phyloP scores from a whole-genome alignment of 1,140 invertebrate genomes.

The Delia radicum region DNA sequence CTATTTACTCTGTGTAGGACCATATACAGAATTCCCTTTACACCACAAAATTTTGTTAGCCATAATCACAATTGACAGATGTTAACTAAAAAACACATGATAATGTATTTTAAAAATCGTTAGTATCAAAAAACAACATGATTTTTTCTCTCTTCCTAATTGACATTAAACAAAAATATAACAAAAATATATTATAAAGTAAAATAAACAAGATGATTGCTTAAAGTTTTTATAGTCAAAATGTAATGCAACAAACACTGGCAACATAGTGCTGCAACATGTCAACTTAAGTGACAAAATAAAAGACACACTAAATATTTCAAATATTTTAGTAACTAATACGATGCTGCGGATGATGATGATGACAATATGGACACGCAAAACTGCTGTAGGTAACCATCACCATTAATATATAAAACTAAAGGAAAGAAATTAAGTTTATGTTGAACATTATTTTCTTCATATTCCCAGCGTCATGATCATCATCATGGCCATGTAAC shows the following conservation, averaged over 20 bases:
- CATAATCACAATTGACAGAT: slow-evolving; percentile 1
- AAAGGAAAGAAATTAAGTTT: too few species aligned
- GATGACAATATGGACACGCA: not conserved
- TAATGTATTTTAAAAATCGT: not conserved
- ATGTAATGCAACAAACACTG: not conserved
- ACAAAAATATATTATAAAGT: not conserved
- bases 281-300: not conserved
- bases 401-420: not conserved
- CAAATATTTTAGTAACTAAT: not conserved
- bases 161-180: not conserved
- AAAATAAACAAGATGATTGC: not conserved
- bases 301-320: not conserved
- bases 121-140: not conserved
- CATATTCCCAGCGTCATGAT: too few species aligned
- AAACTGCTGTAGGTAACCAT: not conserved
- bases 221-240: not conserved
- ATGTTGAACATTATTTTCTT: too few species aligned
- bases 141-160: too few species aligned
- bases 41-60: not conserved
- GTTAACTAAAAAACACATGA: not conserved
- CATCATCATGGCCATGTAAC: not conserved
- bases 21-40: not conserved
- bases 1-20: too few species aligned
- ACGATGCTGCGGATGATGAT: not conserved
- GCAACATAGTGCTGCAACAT: not conserved